Evolutionary conservation across 53 echinoderm and acorn worm genomes (phyloP).

Genomic region (Holothuria scabra): DNA sequence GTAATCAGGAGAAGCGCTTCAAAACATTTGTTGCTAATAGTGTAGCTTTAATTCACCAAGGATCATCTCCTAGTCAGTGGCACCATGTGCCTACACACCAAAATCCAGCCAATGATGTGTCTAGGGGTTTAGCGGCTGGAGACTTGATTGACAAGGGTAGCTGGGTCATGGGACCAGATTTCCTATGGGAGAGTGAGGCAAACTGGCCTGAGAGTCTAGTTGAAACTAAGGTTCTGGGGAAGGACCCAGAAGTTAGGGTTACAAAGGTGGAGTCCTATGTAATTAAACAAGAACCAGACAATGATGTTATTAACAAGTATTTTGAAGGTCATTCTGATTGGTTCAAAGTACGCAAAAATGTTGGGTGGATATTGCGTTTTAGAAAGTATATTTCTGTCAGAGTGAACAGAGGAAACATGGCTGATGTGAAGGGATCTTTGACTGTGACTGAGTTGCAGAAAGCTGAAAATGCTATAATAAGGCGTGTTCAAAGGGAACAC

Average conservation of each 20-base stretch:
- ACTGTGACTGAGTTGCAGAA: not conserved
- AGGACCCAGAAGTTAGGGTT: too few relatives aligned
- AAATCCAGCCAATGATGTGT: too few relatives aligned
- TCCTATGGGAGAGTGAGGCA: constrained; percentile 41
- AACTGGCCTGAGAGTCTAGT: constrained; percentile 48
- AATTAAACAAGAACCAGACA: too few relatives aligned
- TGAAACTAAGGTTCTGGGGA: not conserved
- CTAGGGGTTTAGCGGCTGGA: constrained; percentile 56
- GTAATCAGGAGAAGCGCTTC: constrained; percentile 52
- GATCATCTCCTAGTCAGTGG: constrained; percentile 41
- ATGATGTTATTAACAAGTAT: not conserved
- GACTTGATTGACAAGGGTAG: not conserved
- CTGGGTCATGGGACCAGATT: constrained; percentile 56
- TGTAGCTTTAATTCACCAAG: constrained; percentile 32
- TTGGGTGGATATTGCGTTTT: not conserved
- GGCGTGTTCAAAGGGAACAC: constrained; percentile 1
- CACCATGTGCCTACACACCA: constrained; percentile 43
- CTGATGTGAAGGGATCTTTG: too few relatives aligned
- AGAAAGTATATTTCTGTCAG: not conserved
- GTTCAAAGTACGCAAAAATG: not conserved
- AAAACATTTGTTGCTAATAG: constrained; percentile 53
- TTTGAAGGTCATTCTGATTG: not conserved
- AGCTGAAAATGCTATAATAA: constrained; percentile 21
- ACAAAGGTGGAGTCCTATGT: too few relatives aligned
- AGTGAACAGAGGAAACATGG: too few relatives aligned